Evolutionary conservation across 92 coral and sea anemone genomes (phyloP), one percentile per base, ranked within the genome.

Genomic region (Phenganax stokvisi): DNA sequence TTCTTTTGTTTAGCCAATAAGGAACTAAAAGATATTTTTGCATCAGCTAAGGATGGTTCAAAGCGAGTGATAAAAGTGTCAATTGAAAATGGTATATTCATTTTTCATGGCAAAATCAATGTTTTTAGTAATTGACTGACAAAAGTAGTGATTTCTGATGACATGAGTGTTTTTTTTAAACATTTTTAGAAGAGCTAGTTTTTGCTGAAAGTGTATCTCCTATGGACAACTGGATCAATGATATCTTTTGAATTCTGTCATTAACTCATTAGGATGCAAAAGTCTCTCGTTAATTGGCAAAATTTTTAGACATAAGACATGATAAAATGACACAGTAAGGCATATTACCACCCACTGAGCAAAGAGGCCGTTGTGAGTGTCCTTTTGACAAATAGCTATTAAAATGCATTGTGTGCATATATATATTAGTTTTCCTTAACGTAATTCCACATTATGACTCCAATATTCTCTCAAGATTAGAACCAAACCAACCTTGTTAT

Each of bases 401-500:
- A 5, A 37, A 37, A 37, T 37, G 0, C 15, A 25, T 61, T 56
- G 30, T 6, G 8, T 37, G 60, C 71, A 51, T 51, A 37, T 29
- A 6, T 8, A 11, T 12, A 37, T 6, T 37, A 3, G 44, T 53
- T 83, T 15, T 53, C 91, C 94, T 93, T 93, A 88, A 93, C 92
- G 7, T 5, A 81, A 8, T 9, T 28, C 28, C 53, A 94, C 88
- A 94, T 85, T 94, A 92, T 86, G 92, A 91, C 55, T 74, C 87
- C 4, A 65, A 81, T 64, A 91, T 94, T 44, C 81, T 85, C 6
- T 77, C 94, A 1, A 83, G 87, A 68, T 81, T 92, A 65, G 92
- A 94, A 20, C 87, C 83, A n/a, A 70, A 88, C 20, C 90, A 88
- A 70, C 97, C 98, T 1, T 92, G 97, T 62, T 94, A 92, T 63